Base-by-base conservation (phyloP, 2,888 invertebrate genomes). In the Pilophorus perplexus region DNA sequence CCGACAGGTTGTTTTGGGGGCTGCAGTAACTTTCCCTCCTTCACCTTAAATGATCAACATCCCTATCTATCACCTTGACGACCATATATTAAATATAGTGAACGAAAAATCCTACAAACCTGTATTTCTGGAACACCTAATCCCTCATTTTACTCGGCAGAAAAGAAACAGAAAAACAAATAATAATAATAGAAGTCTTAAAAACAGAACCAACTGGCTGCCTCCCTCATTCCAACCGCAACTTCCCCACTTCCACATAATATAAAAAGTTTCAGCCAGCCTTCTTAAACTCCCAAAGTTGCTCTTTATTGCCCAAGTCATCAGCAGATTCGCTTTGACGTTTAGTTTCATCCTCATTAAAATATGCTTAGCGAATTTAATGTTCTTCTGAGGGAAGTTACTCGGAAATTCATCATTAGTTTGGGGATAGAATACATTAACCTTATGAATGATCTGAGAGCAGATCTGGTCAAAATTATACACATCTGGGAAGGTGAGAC, bases 271-370 rank as follows among this genome's bases (percentile, higher is more conserved):
- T 62, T 62, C 46, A 27, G 48, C 28, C n/a, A 16, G 46, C 46
- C 33, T 62, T 62, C 62, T 62, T 33, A 60, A 62, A 62, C 62
- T 62, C 33, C 16, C 44, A 28, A 62, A 62, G 62, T 62, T 62
- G 48, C 62, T 62, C 62, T 62, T 62, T 62, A 62, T 62, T 62
- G 62, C 62, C 22, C 62, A 62, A 62, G 62, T 62, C 62, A 62
- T 62, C 62, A 62, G 62, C 62, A 37, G 62, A 62, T 62, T 62
- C 62, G 38, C 62, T 62, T 62, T 62, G 62, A 62, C 62, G 62
- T 62, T 62, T 62, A 62, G 62, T 62, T 62, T 28, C 46, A 20
- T 28, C 48, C 62, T 62, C 62, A 62, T 62, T 62, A 62, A 62
- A 62, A 62, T 62, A 62, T 62, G 62, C 62, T 62, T 62, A 62